These are phyloP conservation scores for Sycophila texana DNA, from an alignment of 2,888 invertebrate genomes.

Conservation along the genomic window DNA sequence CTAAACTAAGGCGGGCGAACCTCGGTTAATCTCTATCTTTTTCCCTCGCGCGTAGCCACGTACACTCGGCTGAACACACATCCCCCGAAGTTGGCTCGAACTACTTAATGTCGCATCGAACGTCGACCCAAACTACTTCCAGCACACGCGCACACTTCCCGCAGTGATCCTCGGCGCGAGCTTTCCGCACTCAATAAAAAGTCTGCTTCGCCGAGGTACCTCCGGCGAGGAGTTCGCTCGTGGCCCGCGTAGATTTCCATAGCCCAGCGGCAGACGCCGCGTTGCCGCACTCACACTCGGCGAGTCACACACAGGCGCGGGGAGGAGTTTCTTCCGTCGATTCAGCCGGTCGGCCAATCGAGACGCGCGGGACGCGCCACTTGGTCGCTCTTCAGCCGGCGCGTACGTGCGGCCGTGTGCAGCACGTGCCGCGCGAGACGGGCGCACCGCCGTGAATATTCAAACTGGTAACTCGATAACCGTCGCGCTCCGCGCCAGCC, in stretches of 20 bases:
- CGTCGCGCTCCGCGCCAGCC: slow-evolving; percentile 16
- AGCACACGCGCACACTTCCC: neutral
- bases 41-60: neutral
- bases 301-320: neutral
- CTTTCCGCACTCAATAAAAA: no score
- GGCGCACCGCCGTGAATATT: slow-evolving; percentile 58
- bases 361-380: neutral
- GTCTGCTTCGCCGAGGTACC: no score
- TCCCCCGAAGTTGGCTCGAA: neutral
- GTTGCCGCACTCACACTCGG: no score
- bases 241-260: no score
- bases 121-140: slow-evolving; percentile 19
- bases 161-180: no score
- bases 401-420: slow-evolving; percentile 6
- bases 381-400: neutral
- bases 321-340: neutral
- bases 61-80: neutral
- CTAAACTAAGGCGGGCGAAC: neutral
- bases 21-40: neutral
- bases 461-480: slow-evolving; percentile 60
- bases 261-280: no score
- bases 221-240: no score
- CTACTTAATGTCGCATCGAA: neutral
- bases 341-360: neutral
- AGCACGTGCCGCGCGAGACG: neutral